Evolutionary conservation across 2,888 invertebrate genomes (phyloP), one percentile per base, ranked within the genome.

Genomic region (Onthophagus sagittarius): DNA sequence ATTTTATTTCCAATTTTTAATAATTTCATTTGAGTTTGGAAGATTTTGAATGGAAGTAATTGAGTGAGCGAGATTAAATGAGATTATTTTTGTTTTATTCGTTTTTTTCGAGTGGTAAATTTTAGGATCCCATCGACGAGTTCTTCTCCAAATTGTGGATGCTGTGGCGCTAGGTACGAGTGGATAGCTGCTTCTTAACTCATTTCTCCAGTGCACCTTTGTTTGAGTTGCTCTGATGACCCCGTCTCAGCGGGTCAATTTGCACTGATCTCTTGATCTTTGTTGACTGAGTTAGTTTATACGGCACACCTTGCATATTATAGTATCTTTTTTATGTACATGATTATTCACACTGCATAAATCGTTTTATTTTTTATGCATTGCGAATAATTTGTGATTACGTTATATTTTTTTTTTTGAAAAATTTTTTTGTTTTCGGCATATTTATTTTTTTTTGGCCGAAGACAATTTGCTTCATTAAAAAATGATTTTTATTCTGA

Each of bases 141-240:
- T 71, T 15, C 15, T 15, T 65, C 13, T 13, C 62, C 11, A 53
- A 53, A 9, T 53, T 53, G 23, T n/a, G 13, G 39, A 39, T 7
- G 13, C 67, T 4, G 69, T 69, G 73, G 77, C 75, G 73, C 71
- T 75, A 75, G 78, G 77, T 78, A 78, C 77, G 76, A 78, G 77
- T 78, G 78, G 78, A 78, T 78, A 85, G 85, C 85, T 83, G 90
- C 90, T 90, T 90, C 87, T 89, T 90, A 88, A 72, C 62, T 76
- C 85, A 88, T 86, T 89, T 89, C 89, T 85, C 87, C 89, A 90
- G 90, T 90, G 90, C 91, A 88, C 86, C 88, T 91, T 90, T 89
- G 86, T 90, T 90, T 91, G 85, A 89, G 90, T 91, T 91, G 90
- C 90, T 85, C 83, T 81, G 83, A 82, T 83, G 82, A 79, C 77